These are phyloP conservation scores for Oceanodroma tethys DNA, from an alignment of 2,113 vertebrate species.

Conservation along the genomic window DNA sequence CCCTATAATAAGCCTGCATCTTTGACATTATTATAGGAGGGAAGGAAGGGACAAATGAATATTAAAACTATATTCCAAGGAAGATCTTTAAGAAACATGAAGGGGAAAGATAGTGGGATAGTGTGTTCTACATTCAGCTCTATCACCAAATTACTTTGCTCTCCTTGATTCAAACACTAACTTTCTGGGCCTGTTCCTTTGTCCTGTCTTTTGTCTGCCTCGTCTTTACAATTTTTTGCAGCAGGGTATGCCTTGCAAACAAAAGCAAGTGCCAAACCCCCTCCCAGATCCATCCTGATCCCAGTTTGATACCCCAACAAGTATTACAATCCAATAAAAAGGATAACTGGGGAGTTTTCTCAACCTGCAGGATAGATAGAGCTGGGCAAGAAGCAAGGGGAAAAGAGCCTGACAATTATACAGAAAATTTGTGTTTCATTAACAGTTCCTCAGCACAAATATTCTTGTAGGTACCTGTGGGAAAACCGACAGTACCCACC, in stretches of 20 bases:
- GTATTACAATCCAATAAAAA: not conserved
- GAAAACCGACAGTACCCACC: not conserved
- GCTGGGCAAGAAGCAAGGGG: not conserved
- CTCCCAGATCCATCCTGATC: not conserved
- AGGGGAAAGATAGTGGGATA: not conserved
- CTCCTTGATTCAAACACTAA: not conserved
- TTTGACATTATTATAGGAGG: not conserved
- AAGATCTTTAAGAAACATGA: not conserved
- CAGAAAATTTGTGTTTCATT: not conserved
- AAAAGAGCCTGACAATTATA: not conserved
- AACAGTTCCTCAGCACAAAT: not conserved
- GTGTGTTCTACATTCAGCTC: not conserved
- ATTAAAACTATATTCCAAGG: not conserved
- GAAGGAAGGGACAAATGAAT: not conserved
- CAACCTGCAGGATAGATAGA: not conserved
- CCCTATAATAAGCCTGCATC: not conserved
- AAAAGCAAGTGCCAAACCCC: not conserved
- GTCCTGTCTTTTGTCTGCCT: not conserved
- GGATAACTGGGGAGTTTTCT: not conserved
- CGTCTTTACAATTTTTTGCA: not conserved
- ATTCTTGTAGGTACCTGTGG: not conserved
- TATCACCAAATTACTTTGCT: not conserved
- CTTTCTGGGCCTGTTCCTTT: not conserved
- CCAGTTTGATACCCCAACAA: not conserved
- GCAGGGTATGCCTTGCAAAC: not conserved